Base-by-base conservation (phyloP, 2,113 vertebrate species). In the Atractosteus spatula region DNA sequence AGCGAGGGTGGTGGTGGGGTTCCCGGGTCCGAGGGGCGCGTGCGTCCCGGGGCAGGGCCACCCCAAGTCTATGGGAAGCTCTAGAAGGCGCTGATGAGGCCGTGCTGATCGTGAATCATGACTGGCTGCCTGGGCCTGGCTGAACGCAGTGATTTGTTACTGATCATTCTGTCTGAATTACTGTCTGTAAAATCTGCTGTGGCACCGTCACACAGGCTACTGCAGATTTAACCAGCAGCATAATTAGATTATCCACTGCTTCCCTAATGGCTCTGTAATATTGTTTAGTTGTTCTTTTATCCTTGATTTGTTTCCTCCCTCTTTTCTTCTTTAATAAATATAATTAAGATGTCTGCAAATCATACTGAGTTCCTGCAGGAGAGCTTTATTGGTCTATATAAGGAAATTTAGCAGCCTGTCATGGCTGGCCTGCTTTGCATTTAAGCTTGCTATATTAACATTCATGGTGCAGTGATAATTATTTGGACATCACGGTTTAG, bases 281-380 rank as follows among this genome's bases (percentile, higher is more conserved):
- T 45, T 7, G 3, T 41, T 68, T 16, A 55, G 47, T 17, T n/a
- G 5, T n/a, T 41, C 45, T 29, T 16, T 41, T 55, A 8, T 16
- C 45, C n/a, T 41, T 41, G 4, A 7, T 7, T 4, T 12, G 17
- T 17, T 11, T 3, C 7, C 10, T 1, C 4, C 12, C 5, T 68
- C n/a, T 47, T 45, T 12, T 11, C 55, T 8, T 68, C 17, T 55
- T 47, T 51, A 8, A 42, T 8, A 57, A 57, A 69, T 59, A 43
- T 8, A 57, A 69, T 59, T 43, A 69, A 42, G 68, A 14, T 57
- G 68, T 55, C 45, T 16, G 45, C 51, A 10, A 68, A 55, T 69
- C 67, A 69, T 42, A 12, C 3, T 41, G 67, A 41, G 7, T 55
- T 68, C 17, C 45, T 11, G 47, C 66, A 54, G 66, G 66, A 55